Evolutionary conservation across 2,113 vertebrate species (phyloP).

Genomic region (Rhipidura dahli): DNA sequence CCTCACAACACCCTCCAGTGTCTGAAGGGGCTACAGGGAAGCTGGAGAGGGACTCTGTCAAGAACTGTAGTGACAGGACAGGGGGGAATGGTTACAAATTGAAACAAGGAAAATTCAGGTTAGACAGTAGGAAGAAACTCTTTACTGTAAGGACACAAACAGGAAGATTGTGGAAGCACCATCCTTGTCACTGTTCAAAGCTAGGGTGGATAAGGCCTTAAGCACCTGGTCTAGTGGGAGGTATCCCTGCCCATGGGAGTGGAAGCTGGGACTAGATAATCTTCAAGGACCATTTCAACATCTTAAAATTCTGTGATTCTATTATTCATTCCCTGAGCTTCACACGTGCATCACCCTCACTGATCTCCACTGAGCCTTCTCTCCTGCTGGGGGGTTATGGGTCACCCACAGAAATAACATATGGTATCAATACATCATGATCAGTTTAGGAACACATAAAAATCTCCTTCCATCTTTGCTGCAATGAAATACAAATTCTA

Average conservation of each 20-base stretch:
- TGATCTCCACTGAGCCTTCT: not conserved
- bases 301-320: not conserved
- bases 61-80: not conserved
- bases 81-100: not conserved
- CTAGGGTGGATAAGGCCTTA: not conserved
- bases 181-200: not conserved
- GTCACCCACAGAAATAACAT: not conserved
- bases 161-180: not conserved
- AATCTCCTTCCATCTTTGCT: not conserved
- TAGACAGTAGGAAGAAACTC: not conserved
- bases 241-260: not conserved
- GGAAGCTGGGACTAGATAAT: too few species aligned
- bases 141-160: not conserved
- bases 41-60: not conserved
- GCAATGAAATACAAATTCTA: not conserved
- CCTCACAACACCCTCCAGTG: not conserved
- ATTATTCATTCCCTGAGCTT: not conserved
- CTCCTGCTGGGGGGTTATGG: not conserved
- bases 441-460: not conserved
- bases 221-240: not conserved
- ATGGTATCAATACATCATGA: not conserved
- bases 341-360: accelerated
- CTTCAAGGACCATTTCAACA: not conserved
- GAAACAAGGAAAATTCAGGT: not conserved
- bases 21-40: not conserved